These are phyloP conservation scores for Lophotriccus pileatus DNA, from an alignment of 2,797 vertebrate species.

Conservation along the genomic window DNA sequence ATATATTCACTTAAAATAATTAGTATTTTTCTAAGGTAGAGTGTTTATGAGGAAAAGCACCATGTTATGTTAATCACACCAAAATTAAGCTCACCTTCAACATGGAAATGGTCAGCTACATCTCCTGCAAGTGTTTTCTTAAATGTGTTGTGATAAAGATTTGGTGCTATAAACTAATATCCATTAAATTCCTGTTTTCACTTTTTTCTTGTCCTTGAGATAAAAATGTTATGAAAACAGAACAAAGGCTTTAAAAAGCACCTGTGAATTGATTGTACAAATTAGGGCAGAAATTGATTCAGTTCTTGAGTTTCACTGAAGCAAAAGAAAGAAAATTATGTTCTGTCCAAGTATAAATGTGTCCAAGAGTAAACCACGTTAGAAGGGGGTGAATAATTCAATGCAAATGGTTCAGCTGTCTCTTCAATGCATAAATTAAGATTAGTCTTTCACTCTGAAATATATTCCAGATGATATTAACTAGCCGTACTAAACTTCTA, in stretches of 20 bases:
- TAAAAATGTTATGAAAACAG: not conserved
- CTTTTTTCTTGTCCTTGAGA: not conserved
- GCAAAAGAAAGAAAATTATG: not conserved
- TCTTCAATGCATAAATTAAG: not conserved
- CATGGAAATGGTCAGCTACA: not conserved
- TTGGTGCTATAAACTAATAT: not conserved
- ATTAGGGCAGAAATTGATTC: not conserved
- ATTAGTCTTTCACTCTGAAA: not conserved
- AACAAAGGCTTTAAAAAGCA: not conserved
- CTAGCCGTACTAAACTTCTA: not conserved
- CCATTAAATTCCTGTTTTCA: not conserved
- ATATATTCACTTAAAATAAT: not conserved
- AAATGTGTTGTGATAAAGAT: not conserved
- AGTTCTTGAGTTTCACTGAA: not conserved
- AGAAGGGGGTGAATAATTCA: not conserved
- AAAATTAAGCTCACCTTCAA: not conserved
- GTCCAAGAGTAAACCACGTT: not conserved
- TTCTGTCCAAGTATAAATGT: not conserved
- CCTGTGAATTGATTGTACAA: not conserved
- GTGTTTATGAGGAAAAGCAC: not conserved
- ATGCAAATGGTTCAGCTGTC: not conserved
- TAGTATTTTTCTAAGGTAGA: not conserved
- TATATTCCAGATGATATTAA: not conserved
- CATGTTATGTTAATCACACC: accelerated
- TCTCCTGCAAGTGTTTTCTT: not conserved